Conservation (phyloP, 2,113 vertebrate genomes). For the Orycteropus afer region DNA sequence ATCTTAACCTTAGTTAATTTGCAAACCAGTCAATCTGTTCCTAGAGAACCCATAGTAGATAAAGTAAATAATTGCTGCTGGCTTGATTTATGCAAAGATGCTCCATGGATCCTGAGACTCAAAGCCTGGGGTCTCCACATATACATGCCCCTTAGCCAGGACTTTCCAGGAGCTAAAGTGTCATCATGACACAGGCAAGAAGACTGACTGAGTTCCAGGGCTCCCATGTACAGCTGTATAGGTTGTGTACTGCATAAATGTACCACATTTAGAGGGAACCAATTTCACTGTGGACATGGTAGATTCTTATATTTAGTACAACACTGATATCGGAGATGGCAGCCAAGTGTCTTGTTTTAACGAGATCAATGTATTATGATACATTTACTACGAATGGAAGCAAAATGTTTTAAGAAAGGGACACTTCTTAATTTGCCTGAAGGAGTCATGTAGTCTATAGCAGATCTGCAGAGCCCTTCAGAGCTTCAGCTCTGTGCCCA, state of each 20-base stretch:
- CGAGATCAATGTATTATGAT: background rate
- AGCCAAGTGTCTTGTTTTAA: background rate
- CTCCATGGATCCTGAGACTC: background rate
- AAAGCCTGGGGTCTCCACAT: background rate
- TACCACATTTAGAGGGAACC: rapidly evolving
- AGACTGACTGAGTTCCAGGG: background rate
- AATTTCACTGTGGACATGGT: background rate
- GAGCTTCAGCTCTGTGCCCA: rapidly evolving
- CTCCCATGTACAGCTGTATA: background rate
- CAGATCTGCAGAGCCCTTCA: background rate
- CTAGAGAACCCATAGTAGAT: background rate
- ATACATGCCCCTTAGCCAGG: background rate
- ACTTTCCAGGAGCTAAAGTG: background rate
- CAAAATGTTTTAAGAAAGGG: background rate
- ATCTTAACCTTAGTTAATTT: background rate
- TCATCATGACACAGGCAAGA: background rate
- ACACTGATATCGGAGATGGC: background rate
- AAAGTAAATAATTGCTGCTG: background rate
- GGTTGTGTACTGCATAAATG: background rate
- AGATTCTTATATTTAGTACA: background rate
- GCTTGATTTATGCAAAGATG: background rate
- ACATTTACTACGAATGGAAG: background rate
- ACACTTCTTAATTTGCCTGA: background rate
- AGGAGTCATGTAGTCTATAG: background rate
- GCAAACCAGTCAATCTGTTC: background rate